Evolutionary conservation across 2,888 invertebrate species (phyloP).

Genomic region (Xylocampa areola): DNA sequence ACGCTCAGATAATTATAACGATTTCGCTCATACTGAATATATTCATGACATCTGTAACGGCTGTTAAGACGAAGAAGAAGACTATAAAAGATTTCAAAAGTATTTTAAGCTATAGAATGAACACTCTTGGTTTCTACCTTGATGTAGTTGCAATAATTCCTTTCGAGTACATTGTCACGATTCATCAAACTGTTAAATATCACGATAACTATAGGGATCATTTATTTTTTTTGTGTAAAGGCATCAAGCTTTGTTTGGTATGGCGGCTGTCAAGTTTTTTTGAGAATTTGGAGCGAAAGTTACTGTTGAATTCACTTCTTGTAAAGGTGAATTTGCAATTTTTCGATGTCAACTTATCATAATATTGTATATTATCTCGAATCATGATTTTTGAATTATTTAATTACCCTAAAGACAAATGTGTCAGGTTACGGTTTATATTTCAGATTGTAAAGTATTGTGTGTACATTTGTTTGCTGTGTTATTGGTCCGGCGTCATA

Average conservation of each 20-base stretch:
- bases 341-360: neutral
- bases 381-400: neutral
- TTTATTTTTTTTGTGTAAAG: constrained; percentile 85
- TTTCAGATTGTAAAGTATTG: constrained; percentile 83
- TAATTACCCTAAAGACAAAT: too few relatives aligned
- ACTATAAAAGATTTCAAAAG: constrained; percentile 74
- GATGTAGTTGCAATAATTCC: constrained; percentile 86
- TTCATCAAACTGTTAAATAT: constrained; percentile 75
- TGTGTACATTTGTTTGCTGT: constrained; percentile 80
- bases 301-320: constrained; percentile 78
- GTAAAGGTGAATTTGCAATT: constrained; percentile 78
- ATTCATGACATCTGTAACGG: constrained; percentile 80
- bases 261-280: constrained; percentile 86
- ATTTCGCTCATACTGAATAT: constrained; percentile 82
- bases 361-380: too few relatives aligned
- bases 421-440: too few relatives aligned
- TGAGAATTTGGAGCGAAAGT: constrained; percentile 79
- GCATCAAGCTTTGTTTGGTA: constrained; percentile 86
- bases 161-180: constrained; percentile 84
- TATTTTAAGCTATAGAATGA: constrained; percentile 81
- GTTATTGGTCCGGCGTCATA: constrained; percentile 88
- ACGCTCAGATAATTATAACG: constrained; percentile 78
- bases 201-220: constrained; percentile 80
- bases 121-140: constrained; percentile 85
- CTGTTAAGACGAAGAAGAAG: constrained; percentile 83